Percentiles rank a stretch among this genome's conserved stretches.
These are phyloP conservation scores for Cepphus grylle DNA, from an alignment of 2,113 vertebrate species.

Conservation along the genomic window DNA sequence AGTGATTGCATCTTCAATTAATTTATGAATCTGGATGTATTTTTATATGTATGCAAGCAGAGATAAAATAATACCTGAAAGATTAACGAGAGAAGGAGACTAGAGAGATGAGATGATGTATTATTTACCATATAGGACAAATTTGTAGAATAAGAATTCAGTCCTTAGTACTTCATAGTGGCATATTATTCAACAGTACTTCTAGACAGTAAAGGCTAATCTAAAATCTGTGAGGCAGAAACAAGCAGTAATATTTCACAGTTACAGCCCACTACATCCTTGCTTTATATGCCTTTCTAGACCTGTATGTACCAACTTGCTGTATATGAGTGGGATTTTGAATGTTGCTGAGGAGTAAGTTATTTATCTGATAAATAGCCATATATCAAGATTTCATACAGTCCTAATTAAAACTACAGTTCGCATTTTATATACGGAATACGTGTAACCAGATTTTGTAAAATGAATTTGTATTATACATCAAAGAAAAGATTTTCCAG, in stretches of 20 bases:
- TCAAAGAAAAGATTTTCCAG: background rate
- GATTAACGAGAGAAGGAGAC: background rate
- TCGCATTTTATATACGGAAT: background rate
- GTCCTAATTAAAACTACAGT: conserved; percentile 22
- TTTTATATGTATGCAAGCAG: background rate
- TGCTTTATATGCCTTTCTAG: conserved; percentile 42
- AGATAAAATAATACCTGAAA: background rate
- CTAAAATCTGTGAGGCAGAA: conserved; percentile 66
- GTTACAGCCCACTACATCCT: conserved; percentile 36
- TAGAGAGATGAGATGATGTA: background rate
- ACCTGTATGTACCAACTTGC: background rate
- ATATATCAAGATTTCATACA: background rate
- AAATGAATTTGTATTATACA: background rate
- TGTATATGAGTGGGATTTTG: background rate
- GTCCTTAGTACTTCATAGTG: background rate
- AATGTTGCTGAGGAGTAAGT: background rate
- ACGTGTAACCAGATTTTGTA: background rate
- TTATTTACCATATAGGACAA: background rate
- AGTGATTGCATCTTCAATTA: background rate
- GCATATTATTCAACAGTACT: conserved; percentile 4
- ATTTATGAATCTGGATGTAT: background rate
- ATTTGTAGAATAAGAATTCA: conserved; percentile 45
- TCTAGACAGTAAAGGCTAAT: conserved; percentile 44
- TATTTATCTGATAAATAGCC: background rate
- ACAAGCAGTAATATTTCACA: conserved; percentile 53